These are phyloP conservation scores for Melanerpes formicivorus DNA, from an alignment of 2,113 vertebrate species.

Conservation along the genomic window DNA sequence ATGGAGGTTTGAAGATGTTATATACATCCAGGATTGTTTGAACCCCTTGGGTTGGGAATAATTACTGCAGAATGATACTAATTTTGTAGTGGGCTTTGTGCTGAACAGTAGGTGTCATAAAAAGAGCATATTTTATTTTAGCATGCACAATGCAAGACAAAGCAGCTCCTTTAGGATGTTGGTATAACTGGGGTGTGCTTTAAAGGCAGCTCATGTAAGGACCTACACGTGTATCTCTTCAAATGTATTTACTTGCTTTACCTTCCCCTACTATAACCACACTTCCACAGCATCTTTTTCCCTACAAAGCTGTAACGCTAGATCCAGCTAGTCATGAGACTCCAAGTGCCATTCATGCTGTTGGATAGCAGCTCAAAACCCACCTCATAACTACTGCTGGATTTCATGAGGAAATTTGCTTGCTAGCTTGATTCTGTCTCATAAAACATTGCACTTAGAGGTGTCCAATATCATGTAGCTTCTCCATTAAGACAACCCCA, in stretches of 20 bases:
- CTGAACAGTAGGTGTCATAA: neutral
- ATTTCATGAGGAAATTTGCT: neutral
- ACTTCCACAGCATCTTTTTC: neutral
- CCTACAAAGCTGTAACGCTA: neutral
- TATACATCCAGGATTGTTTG: neutral
- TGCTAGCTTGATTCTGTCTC: neutral
- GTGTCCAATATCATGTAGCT: neutral
- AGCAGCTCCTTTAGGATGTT: neutral
- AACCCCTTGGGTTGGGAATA: neutral
- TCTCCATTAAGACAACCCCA: neutral
- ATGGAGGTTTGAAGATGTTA: neutral
- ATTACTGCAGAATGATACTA: neutral
- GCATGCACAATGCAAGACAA: neutral
- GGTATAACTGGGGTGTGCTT: neutral
- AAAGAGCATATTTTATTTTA: neutral
- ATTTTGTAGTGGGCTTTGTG: neutral
- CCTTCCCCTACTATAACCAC: neutral
- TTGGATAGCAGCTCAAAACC: neutral
- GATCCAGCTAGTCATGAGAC: neutral
- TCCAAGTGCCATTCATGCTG: no score
- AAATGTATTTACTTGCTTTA: neutral
- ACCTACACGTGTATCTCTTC: neutral
- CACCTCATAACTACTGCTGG: neutral
- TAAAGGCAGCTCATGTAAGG: neutral
- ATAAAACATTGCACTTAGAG: neutral